Evolutionary conservation across 1,140 invertebrate genomes (phyloP).

Genomic region (Macrocentrus cingulum): DNA sequence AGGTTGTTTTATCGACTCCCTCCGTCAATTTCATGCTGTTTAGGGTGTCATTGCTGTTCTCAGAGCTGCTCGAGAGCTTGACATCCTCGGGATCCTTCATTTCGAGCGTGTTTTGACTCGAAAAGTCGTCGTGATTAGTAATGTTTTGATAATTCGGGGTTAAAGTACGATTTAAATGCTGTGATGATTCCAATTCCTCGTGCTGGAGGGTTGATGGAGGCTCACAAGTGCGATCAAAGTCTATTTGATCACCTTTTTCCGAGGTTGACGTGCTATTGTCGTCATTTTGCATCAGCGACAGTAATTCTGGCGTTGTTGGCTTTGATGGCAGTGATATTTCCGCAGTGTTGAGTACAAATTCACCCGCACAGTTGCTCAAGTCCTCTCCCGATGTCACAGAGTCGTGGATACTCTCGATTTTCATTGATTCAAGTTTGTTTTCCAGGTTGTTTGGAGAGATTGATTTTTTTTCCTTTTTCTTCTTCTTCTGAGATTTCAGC

Average conservation of each 20-base stretch:
- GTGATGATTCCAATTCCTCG: not conserved
- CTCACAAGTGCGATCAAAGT: slow-evolving; percentile 8
- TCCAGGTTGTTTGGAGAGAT: slow-evolving; percentile 3
- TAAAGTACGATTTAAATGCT: slow-evolving; percentile 16
- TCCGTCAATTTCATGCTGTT: slow-evolving; percentile 43
- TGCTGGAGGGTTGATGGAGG: too few relatives aligned
- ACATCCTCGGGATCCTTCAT: slow-evolving; percentile 48
- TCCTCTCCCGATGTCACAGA: not conserved
- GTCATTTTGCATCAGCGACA: slow-evolving; percentile 34
- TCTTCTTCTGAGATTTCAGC: slow-evolving; percentile 17
- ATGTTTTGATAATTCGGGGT: slow-evolving; percentile 13
- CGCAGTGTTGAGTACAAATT: not conserved
- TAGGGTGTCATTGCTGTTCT: slow-evolving; percentile 55
- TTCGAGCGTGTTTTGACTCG: slow-evolving; percentile 47
- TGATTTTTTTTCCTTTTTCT: slow-evolving; percentile 12
- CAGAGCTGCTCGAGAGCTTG: slow-evolving; percentile 53
- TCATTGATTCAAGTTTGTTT: slow-evolving; percentile 13
- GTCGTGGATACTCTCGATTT: not conserved
- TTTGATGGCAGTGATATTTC: not conserved
- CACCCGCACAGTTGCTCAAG: slow-evolving; percentile 3
- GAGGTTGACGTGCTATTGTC: slow-evolving; percentile 40
- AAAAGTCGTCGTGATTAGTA: slow-evolving; percentile 48
- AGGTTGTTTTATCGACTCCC: slow-evolving; percentile 35
- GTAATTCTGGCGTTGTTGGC: not conserved
- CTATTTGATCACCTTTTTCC: slow-evolving; percentile 40